Evolutionary conservation across 1,140 invertebrate genomes (phyloP), one percentile per base, ranked within the genome.

Genomic region (Drosophila dunni): DNA sequence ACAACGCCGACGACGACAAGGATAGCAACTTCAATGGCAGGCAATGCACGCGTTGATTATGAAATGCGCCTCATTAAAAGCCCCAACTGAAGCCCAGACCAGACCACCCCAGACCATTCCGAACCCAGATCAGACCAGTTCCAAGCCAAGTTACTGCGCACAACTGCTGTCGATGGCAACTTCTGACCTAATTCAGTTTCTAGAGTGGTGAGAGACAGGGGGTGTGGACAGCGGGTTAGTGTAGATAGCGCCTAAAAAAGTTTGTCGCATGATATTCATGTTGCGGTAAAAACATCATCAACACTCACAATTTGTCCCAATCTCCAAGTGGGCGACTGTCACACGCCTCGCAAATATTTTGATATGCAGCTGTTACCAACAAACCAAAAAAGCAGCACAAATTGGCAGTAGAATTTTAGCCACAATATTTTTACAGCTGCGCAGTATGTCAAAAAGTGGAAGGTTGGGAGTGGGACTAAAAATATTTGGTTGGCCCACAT

Each of bases 21-120:
- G 10, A 7, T 40, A 44, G 9, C 51, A 34, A 60, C 79, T 75
- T 79, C 79, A 73, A 76, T 76, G 74, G 62, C 80, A 7, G 68
- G 75, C 75, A 69, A 62, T 75, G 54, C 75, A 81, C 60, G 78
- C 82, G 78, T 69, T 85, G 81, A 85, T 85, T 85, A 85, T 85
- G 82, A 85, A 81, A 85, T 85, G 79, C 79, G 83, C 68, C 83
- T 86, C 83, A 86, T 86, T 86, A 86, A 86, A 86, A 86, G 79
- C 63, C 46, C 60, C 60, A 79, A 54, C 42, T 56, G 71, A 53
- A 54, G 13, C 48, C 50, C 13, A 54, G 20, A 11, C 24, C 24
- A 29, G 24, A 5, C 24, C 24, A 29, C 24, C 24, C 24, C 24
- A 29, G 24, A 29, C 24, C 24, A 29, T 3, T 6, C 24, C 24